These are phyloP conservation scores for Ophion costatus DNA, from an alignment of 2,888 invertebrate genomes.

Conservation along the genomic window DNA sequence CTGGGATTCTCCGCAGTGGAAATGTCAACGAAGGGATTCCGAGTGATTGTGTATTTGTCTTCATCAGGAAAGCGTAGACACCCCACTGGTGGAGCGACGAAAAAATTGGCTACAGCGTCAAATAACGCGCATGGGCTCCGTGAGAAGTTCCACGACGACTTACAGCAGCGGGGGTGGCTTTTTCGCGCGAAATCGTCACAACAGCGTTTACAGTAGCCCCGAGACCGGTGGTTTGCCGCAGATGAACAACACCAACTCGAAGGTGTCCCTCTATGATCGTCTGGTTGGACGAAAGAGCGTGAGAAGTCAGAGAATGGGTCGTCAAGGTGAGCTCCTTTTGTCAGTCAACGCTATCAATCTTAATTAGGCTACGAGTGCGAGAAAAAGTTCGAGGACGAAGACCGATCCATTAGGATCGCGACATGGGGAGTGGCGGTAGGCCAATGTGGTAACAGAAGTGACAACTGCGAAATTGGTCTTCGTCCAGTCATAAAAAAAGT, in stretches of 20 bases:
- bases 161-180: constrained; percentile 91
- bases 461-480: too few relatives aligned
- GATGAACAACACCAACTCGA: constrained; percentile 84
- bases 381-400: background rate
- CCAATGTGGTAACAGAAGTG: too few relatives aligned
- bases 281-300: constrained; percentile 92
- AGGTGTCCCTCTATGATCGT: constrained; percentile 93
- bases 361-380: background rate
- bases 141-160: constrained; percentile 93
- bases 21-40: too few relatives aligned
- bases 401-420: background rate
- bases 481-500: too few relatives aligned
- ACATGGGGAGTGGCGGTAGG: too few relatives aligned
- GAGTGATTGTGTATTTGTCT: background rate
- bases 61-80: constrained; percentile 93
- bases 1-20: too few relatives aligned
- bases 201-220: constrained; percentile 88
- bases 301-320: constrained; percentile 88
- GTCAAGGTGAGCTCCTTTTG: constrained; percentile 86
- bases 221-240: constrained; percentile 82
- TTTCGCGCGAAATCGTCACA: constrained; percentile 91
- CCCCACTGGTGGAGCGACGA: constrained; percentile 92
- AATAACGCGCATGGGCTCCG: constrained; percentile 93
- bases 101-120: constrained; percentile 96
- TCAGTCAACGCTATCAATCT: background rate